Percentiles rank a stretch among this genome's conserved stretches.
Evolutionary conservation across 2,888 invertebrate genomes (phyloP).

Genomic region (Drosophila koepferae): DNA sequence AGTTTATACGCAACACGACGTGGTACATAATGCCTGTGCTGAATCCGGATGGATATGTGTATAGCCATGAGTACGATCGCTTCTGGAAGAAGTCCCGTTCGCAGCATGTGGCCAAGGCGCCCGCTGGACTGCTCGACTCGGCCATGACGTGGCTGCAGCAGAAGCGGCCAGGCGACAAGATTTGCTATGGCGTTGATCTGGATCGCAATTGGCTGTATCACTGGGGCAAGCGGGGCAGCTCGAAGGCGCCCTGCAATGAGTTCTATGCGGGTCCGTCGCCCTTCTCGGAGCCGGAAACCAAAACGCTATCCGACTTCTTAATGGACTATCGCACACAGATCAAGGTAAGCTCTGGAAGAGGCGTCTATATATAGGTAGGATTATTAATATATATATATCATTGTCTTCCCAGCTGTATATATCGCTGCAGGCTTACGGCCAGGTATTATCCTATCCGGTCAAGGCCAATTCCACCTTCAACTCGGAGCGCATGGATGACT

Average conservation of each 20-base stretch:
- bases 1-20: constrained; percentile 82
- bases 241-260: constrained; percentile 91
- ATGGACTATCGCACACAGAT: constrained; percentile 87
- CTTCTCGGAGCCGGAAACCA: constrained; percentile 92
- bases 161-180: constrained; percentile 72
- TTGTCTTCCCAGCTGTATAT: constrained; percentile 86
- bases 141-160: constrained; percentile 84
- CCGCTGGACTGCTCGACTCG: constrained; percentile 79
- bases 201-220: constrained; percentile 92
- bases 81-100: constrained; percentile 93
- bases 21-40: constrained; percentile 92
- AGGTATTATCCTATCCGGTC: constrained; percentile 88
- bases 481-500: constrained; percentile 82
- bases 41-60: constrained; percentile 93
- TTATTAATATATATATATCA: neutral
- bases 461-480: constrained; percentile 82
- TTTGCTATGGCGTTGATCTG: constrained; percentile 91
- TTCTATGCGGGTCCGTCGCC: constrained; percentile 90
- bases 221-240: constrained; percentile 90
- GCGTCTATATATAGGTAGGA: neutral
- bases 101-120: constrained; percentile 83
- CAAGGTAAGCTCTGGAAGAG: constrained; percentile 84
- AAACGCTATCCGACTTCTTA: constrained; percentile 88
- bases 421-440: constrained; percentile 89
- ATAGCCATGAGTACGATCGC: constrained; percentile 90